Base-by-base conservation (phyloP, 2,113 vertebrate genomes). In the Plestiodon gilberti region DNA sequence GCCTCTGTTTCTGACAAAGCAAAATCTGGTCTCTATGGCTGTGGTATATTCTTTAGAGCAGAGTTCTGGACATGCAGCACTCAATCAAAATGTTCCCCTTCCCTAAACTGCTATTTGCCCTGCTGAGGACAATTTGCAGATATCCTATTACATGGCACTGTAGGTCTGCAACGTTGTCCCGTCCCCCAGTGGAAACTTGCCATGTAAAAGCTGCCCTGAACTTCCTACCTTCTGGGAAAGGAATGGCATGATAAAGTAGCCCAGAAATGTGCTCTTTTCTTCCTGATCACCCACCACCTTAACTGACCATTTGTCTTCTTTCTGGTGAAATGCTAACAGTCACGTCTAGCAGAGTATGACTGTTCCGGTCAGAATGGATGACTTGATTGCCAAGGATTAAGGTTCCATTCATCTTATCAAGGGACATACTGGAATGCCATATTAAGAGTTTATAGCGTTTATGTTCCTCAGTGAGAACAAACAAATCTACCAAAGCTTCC, bases 1-100 rank as follows among this genome's bases (percentile, higher is more conserved):
- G 87, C 89, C 92, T 90, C 1, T 0, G 1, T 89, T 93, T 79
- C 57, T 87, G 83, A 79, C 38, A 64, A n/a, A n/a, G 48, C 33
- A 71, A 33, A 18, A 69, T 52, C 38, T 69, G 30, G 43, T 30
- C 30, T 59, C 2, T 59, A 20, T 64, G 52, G 13, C 48, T 48
- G 18, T 69, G 43, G n/a, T 17, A 30, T 69, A 30, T 65, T 65
- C 40, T 48, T 67, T 81, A n/a, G 15, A 55, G 6, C n/a, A 82
- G 67, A 6, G n/a, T 74, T 62, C 11, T 13, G 59, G 55, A 25
- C 15, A n/a, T 30, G 1, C 33, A 4, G 33, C 20, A 52, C 13
- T 22, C 13, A 64, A 15, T 64, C 28, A 33, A 40, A 64, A 57
- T 15, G 18, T 35, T 11, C 6, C 30, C 6, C 38, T 17, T 38